Base-by-base conservation (phyloP, 2,113 vertebrate species). In the Eptesicus fuscus region DNA sequence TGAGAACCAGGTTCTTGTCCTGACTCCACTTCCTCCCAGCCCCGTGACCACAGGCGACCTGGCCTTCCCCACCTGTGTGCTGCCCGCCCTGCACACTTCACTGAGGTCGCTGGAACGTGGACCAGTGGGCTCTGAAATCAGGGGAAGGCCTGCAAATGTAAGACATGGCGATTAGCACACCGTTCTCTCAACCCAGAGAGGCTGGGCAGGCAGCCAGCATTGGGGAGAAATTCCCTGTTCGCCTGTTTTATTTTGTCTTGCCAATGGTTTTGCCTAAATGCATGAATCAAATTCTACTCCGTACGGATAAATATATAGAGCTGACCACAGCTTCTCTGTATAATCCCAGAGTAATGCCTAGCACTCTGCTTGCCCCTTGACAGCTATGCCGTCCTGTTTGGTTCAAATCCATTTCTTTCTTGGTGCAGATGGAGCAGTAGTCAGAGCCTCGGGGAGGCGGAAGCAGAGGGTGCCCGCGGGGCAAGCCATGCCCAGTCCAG, bases 1-100 rank as follows among this genome's bases (percentile, higher is more conserved):
- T 7, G 77, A 71, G 89, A 49, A 70, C 30, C 6, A 5, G 42
- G 37, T 53, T 32, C 42, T 37, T 35, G 7, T 53, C 17, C 12
- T 5, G n/a, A 28, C 17, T 49, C 11, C 18, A 4, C 49, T 32
- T 51, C 28, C 51, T 32, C 51, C 59, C 82, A 4, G 47, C 7
- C 13, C 49, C 0, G 1, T 6, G 51, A 20, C 44, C 69, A 10
- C 37, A 4, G 70, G 35, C 1, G 0, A 4, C 42, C 1, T 11
- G 67, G 18, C 20, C 51, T 1, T 28, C 59, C 25, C 28, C 59
- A 8, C 32, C 37, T 3, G 2, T 0, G 40, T 25, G 32, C 56
- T 4, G 0, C n/a, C 78, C 0, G 0, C n/a, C 3, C 18, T 4
- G 9, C 9, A 2, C n/a, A 1, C 53, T 18, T 49, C 2, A 0